phyloP scores from a whole-genome alignment of 2,888 invertebrate species.

The Agrotis segetum region DNA sequence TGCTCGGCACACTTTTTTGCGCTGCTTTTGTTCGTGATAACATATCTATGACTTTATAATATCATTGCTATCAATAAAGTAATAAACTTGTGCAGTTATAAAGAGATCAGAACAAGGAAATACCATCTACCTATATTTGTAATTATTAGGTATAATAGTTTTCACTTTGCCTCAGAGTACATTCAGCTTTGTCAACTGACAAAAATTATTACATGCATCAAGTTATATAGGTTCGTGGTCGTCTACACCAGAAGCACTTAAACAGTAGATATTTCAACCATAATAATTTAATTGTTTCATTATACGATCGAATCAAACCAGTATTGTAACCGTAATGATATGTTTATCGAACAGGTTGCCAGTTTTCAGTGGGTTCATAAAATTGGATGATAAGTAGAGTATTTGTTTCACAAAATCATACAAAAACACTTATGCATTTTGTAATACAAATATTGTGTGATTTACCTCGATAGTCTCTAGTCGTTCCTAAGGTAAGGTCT shows the following conservation, averaged over 20 bases:
- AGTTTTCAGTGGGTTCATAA: conserved; percentile 33
- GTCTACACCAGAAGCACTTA: conserved; percentile 27
- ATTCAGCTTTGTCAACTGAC: too few species aligned
- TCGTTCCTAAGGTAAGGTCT: background rate
- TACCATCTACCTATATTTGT: background rate
- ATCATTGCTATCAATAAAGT: too few species aligned
- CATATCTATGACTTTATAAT: too few species aligned
- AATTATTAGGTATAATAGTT: background rate
- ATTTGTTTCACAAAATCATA: too few species aligned
- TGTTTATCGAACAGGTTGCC: conserved; percentile 47
- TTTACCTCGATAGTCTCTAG: background rate
- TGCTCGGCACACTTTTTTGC: too few species aligned
- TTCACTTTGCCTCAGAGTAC: too few species aligned
- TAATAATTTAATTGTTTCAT: conserved; percentile 60
- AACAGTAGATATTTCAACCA: conserved; percentile 43
- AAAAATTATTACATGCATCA: too few species aligned
- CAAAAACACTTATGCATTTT: background rate
- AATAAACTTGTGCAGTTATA: too few species aligned
- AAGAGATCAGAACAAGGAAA: background rate
- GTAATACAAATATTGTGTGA: background rate
- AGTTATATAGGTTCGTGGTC: background rate
- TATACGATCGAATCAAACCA: conserved; percentile 48
- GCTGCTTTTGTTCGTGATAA: too few species aligned
- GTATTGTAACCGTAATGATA: conserved; percentile 50
- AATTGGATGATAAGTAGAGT: background rate